Percentiles rank a stretch among this genome's conserved stretches.
These are phyloP conservation scores for Tyto alba DNA, from an alignment of 2,113 vertebrate species.

Conservation along the genomic window DNA sequence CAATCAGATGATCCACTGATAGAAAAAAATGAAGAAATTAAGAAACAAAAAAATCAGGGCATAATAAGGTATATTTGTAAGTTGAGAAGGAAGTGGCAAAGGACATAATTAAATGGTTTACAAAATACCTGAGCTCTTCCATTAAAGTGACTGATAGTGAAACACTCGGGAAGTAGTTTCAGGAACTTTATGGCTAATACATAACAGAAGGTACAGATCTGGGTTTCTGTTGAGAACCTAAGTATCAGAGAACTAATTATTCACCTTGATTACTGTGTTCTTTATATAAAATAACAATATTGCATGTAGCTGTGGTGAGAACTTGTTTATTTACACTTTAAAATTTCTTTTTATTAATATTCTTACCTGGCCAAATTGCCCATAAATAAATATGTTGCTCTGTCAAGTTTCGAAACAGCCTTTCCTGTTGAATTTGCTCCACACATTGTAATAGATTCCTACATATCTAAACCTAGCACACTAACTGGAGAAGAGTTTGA, in stretches of 20 bases:
- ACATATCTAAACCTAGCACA: not conserved
- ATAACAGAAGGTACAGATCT: not conserved
- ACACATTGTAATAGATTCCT: not conserved
- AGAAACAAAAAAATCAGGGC: not conserved
- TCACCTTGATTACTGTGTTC: not conserved
- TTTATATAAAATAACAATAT: not conserved
- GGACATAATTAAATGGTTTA: not conserved
- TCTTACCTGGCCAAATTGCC: not conserved
- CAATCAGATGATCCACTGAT: not conserved
- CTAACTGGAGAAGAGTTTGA: not conserved
- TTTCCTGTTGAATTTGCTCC: not conserved
- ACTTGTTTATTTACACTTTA: not conserved
- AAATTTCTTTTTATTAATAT: not conserved
- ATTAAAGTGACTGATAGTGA: not conserved
- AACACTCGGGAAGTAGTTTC: not conserved
- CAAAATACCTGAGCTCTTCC: not conserved
- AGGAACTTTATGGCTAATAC: not conserved
- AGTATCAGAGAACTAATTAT: not conserved
- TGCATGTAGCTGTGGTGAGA: not conserved
- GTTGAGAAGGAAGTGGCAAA: not conserved
- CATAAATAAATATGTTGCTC: not conserved
- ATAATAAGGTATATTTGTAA: not conserved
- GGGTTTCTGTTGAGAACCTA: not conserved
- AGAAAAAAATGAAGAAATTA: not conserved
- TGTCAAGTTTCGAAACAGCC: not conserved